A percentile compares a stretch with the other conserved stretches of the same genome.
Conservation (phyloP, 92 coral and sea anemone genomes). For the Porites cylindrica region DNA sequence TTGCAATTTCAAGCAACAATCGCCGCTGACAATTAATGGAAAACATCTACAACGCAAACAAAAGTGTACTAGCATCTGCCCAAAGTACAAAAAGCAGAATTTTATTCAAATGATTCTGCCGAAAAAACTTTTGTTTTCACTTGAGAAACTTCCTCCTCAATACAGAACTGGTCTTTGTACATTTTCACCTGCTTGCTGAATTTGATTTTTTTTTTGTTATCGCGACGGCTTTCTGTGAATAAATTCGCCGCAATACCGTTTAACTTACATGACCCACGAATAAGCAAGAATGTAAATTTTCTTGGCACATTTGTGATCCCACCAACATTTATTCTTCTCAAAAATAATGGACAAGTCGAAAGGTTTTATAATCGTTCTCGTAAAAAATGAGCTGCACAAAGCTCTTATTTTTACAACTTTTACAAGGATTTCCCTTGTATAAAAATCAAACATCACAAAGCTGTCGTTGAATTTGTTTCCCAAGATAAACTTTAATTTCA, state of each 20-base stretch:
- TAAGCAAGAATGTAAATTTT: slow-evolving; percentile 34
- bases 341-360: not conserved
- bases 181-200: slow-evolving; percentile 43
- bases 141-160: slow-evolving; percentile 19
- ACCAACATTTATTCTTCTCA: not conserved
- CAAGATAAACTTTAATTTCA: not conserved
- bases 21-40: not conserved
- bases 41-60: not conserved
- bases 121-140: slow-evolving; percentile 11
- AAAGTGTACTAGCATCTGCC: not conserved
- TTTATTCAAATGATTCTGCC: slow-evolving; percentile 7
- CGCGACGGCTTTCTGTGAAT: slow-evolving; percentile 25
- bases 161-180: slow-evolving; percentile 26
- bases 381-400: not conserved
- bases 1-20: not conserved
- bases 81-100: not conserved
- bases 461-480: not conserved
- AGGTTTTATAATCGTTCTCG: not conserved
- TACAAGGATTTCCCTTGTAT: too few relatives aligned
- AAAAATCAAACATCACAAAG: too few relatives aligned
- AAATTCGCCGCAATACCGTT: slow-evolving; percentile 23
- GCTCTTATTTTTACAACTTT: not conserved
- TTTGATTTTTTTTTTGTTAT: slow-evolving; percentile 9
- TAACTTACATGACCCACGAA: slow-evolving; percentile 11
- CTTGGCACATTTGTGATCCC: not conserved